Evolutionary conservation across 2,888 invertebrate species (phyloP).

Genomic region (Lycia hirtaria): DNA sequence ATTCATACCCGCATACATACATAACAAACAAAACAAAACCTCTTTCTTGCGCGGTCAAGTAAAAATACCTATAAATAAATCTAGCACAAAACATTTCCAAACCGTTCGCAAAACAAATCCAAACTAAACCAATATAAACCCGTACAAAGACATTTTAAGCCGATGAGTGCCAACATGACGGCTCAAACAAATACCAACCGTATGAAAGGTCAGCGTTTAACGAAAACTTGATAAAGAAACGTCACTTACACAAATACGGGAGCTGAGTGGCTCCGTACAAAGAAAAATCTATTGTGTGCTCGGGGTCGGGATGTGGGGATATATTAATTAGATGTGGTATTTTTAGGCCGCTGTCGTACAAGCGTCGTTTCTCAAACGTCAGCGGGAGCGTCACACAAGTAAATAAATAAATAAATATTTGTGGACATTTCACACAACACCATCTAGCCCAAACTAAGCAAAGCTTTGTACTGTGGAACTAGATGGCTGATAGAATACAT

Average conservation of each 20-base stretch:
- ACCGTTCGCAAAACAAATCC: not conserved
- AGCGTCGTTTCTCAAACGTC: too few species aligned
- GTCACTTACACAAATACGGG: slow-evolving; percentile 66
- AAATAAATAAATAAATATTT: too few species aligned
- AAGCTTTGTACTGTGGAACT: too few species aligned
- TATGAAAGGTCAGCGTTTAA: slow-evolving; percentile 56
- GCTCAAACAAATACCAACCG: slow-evolving; percentile 36
- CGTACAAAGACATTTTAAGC: slow-evolving; percentile 9
- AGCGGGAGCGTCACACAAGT: too few species aligned
- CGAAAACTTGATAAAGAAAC: slow-evolving; percentile 62
- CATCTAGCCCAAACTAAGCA: too few species aligned
- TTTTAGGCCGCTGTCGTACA: too few species aligned
- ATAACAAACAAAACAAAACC: too few species aligned
- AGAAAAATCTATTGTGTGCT: slow-evolving; percentile 75
- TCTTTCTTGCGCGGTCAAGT: too few species aligned
- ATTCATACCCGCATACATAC: too few species aligned
- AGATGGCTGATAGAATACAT: too few species aligned
- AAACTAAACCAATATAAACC: slow-evolving; percentile 1
- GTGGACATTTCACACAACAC: too few species aligned
- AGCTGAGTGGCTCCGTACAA: slow-evolving; percentile 69
- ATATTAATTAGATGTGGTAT: slow-evolving; percentile 47
- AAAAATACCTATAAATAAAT: too few species aligned
- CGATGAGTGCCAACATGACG: slow-evolving; percentile 17
- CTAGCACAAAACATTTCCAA: not conserved
- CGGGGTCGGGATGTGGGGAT: slow-evolving; percentile 42